Evolutionary conservation across 2,113 vertebrate genomes (phyloP).

Genomic region (Clarias batrachus): DNA sequence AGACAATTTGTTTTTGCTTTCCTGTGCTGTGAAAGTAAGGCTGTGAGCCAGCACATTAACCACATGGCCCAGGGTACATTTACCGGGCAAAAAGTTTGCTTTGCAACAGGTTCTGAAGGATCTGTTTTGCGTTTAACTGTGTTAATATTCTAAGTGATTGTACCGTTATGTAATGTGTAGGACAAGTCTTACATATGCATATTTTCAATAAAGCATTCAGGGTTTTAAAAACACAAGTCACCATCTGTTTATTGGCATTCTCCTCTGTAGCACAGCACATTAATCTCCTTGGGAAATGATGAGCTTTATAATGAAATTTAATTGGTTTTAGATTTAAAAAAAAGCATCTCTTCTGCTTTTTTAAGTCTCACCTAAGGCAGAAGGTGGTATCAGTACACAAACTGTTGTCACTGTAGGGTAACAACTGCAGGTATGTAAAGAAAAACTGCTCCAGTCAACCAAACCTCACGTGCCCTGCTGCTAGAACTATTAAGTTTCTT

Average conservation of each 20-base stretch:
- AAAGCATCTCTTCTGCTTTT: not conserved
- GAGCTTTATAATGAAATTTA: not conserved
- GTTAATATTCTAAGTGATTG: constrained; percentile 72
- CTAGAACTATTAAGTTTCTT: no score
- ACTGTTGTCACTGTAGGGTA: not conserved
- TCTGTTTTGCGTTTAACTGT: constrained; percentile 69
- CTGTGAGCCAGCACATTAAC: constrained; percentile 37
- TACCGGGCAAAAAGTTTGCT: constrained; percentile 42
- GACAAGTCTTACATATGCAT: constrained; percentile 70
- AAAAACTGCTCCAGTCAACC: not conserved
- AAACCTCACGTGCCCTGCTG: not conserved
- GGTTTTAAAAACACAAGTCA: constrained; percentile 59
- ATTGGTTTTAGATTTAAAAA: not conserved
- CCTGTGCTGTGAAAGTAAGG: constrained; percentile 50
- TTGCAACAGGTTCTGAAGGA: constrained; percentile 62
- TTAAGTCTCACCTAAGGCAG: not conserved
- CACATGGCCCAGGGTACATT: constrained; percentile 34
- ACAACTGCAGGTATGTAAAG: not conserved
- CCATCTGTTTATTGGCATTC: not conserved
- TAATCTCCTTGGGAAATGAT: not conserved
- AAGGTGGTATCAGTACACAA: not conserved
- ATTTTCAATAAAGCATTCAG: constrained; percentile 79
- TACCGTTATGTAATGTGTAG: constrained; percentile 73
- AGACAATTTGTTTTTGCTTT: constrained; percentile 47
- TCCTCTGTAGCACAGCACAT: not conserved